Evolutionary conservation across 2,113 vertebrate genomes (phyloP), one percentile per base, ranked within the genome.

Genomic region (Pituophis catenifer): DNA sequence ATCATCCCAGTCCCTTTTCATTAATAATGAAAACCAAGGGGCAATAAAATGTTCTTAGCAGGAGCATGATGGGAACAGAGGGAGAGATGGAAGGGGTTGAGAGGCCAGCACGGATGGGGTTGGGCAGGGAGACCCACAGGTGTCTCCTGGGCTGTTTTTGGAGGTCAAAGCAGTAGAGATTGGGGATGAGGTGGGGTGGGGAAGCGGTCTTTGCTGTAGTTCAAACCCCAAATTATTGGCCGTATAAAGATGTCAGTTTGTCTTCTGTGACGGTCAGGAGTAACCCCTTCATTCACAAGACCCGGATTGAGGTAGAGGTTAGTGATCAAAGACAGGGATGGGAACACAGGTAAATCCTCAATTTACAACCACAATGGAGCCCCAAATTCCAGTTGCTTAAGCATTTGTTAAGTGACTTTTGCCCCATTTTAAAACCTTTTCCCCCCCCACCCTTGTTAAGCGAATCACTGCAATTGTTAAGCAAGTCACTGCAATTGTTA

Each of bases 21-120:
- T 98, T 98, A 98, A 98, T 98, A 98, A 98, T 98, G 98, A 98
- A 98, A 98, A 98, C 97, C 96, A 97, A 95, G 96, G 98, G 97
- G 97, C 98, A 98, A 98, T 98, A 98, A 98, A 98, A 98, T 97
- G 97, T 97, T 97, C 97, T 97, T 97, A 29, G 93, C 88, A 93
- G 12, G 55, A 96, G 94, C 95, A 90, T 93, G 95, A 94, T 48
- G 94, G 97, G 96, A 95, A 26, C 0, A 29, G 91, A 44, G 92
- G 81, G 89, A 70, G 92, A 94, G 19, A 94, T 38, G 97, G 86
- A 95, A 2, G 96, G 95, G 98, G 94, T 95, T 95, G 97, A 97
- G 95, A 93, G 97, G 97, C 96, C 94, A 93, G 6, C 92, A 93
- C 86, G 2, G 92, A 90, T 87, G 38, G 93, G 53, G 23, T 26